Conservation (phyloP, 2,113 vertebrate species). For the Antechinus flavipes region DNA sequence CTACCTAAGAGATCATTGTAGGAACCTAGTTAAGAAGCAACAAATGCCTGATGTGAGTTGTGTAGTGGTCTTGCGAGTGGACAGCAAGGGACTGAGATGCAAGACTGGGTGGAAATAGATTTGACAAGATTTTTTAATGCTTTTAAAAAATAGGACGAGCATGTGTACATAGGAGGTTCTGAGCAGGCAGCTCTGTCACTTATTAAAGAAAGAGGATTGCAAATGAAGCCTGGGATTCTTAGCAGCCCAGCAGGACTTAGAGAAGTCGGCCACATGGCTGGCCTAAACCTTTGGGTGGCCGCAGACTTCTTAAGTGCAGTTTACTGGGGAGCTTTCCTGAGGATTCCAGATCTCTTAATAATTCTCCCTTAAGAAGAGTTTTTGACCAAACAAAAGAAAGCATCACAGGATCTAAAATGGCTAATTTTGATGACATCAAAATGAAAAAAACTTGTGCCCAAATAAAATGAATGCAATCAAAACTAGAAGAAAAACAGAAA, state of each 20-base stretch:
- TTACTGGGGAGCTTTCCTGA: slow-evolving; percentile 15
- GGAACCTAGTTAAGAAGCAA: too few species aligned
- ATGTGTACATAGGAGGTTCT: background rate
- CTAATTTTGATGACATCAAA: background rate
- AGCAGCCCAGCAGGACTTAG: background rate
- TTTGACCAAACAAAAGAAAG: background rate
- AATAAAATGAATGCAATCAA: background rate
- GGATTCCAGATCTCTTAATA: background rate
- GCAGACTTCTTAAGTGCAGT: background rate
- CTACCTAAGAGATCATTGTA: too few species aligned
- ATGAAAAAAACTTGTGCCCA: background rate
- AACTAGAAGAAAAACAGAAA: background rate
- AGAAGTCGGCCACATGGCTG: background rate
- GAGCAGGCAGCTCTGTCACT: background rate
- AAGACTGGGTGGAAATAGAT: too few species aligned
- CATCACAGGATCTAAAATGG: background rate
- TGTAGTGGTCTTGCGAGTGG: too few species aligned
- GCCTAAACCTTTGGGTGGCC: background rate
- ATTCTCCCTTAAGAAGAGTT: background rate
- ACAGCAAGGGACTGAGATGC: background rate
- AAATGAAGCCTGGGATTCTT: slow-evolving; percentile 1
- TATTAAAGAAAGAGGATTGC: background rate
- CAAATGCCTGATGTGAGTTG: background rate
- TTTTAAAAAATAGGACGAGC: background rate
- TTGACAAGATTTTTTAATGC: background rate